These are phyloP conservation scores for Edolisoma coerulescens DNA, from an alignment of 2,113 vertebrate species.

Conservation along the genomic window DNA sequence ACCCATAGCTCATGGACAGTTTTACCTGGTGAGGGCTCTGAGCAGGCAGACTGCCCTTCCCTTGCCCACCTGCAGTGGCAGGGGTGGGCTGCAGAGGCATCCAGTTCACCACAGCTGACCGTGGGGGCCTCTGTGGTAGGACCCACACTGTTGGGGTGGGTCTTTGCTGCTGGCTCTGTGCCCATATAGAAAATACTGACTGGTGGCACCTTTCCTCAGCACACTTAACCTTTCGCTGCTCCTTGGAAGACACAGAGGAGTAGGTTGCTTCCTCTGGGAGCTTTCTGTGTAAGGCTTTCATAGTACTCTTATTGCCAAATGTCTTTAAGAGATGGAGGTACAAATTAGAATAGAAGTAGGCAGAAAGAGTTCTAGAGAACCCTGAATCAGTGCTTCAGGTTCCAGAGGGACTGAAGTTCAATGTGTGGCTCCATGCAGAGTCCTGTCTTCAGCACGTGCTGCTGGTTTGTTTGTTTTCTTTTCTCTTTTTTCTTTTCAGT, in stretches of 20 bases:
- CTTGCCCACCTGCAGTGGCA: background rate
- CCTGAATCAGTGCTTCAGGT: background rate
- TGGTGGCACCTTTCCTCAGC: background rate
- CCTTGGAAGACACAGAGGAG: background rate
- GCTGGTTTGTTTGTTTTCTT: background rate
- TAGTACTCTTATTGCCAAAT: background rate
- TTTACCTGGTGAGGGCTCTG: background rate
- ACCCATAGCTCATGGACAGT: rapidly evolving
- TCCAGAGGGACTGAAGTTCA: background rate
- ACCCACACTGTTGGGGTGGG: rapidly evolving
- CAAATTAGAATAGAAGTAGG: background rate
- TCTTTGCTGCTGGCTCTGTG: background rate
- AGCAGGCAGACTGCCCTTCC: background rate
- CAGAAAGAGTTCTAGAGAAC: background rate
- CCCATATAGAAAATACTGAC: background rate
- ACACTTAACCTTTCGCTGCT: background rate
- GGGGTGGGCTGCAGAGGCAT: background rate
- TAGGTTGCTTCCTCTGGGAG: background rate
- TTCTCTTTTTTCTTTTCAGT: background rate
- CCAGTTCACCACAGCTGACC: background rate
- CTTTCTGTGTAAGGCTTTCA: background rate
- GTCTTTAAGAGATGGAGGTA: background rate
- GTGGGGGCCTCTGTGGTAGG: background rate
- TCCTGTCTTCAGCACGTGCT: background rate
- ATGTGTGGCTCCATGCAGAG: background rate